Base-by-base conservation (phyloP, 2,888 invertebrate genomes). In the Cremastobaeus sp. region DNA sequence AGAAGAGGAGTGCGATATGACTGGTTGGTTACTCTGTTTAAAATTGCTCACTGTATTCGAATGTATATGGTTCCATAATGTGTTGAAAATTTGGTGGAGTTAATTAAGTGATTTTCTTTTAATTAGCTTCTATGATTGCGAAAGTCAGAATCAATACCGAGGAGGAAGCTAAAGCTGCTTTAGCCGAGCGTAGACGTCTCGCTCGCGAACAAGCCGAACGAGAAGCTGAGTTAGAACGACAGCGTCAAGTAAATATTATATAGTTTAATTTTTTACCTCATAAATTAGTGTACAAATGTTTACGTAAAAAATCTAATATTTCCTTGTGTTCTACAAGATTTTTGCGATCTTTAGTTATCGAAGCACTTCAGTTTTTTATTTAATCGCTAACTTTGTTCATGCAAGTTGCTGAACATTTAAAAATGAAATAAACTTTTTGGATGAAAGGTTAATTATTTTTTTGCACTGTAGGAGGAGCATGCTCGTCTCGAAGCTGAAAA, bases 181-280 rank as follows among this genome's bases (percentile, higher is more conserved):
- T 98, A 62, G 97, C 97, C 0, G 97, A 97, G 89, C 91, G 96
- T 73, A 90, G 97, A 77, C 91, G 96, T 66, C 89, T 95, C 70
- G 97, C 96, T 8, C 89, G 97, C 12, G 97, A 97, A 89, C 96
- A 97, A 87, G 94, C 96, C 8, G 97, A 98, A 89, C 89, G 93
- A 69, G 95, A 96, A 88, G 96, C 96, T 1, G 96, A 97, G 87
- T 89, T 93, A 48, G 96, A 96, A 88, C 90, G 94, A 79, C 90
- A 89, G 80, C 88, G 90, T 86, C 88, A 89, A 85, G 91, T 90
- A 83, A 78, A n/a, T n/a, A n/a, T n/a, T n/a, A n/a, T n/a, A n/a
- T n/a, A n/a, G 84, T 81, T 21, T 8, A 34, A 34, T 35, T 25
- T 12, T 48, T 47, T 37, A 4, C 25, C 4, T 25, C 8, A 25